Evolutionary conservation across 2,888 invertebrate genomes (phyloP).

Genomic region (Onchidella celtica): DNA sequence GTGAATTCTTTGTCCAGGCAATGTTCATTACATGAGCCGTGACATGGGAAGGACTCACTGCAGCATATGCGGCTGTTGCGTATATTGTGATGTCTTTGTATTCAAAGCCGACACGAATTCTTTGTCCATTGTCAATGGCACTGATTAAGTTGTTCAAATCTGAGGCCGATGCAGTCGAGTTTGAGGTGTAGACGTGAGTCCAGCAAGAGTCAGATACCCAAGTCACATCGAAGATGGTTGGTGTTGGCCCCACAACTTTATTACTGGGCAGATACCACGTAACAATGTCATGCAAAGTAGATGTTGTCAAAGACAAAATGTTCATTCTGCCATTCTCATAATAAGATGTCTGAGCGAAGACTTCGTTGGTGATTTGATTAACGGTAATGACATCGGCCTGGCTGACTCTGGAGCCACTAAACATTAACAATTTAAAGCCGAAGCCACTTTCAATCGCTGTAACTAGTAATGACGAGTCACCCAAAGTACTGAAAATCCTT

Average conservation of each 20-base stretch:
- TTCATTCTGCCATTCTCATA: background rate
- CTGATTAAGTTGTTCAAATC: background rate
- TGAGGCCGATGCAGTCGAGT: background rate
- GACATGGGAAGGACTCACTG: background rate
- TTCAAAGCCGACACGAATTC: background rate
- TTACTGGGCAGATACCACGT: background rate
- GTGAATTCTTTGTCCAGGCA: too few species aligned
- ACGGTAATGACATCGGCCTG: background rate
- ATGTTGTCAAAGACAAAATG: background rate
- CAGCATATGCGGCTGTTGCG: background rate
- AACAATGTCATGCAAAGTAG: background rate
- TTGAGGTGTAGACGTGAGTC: background rate
- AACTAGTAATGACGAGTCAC: background rate
- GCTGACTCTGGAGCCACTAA: background rate
- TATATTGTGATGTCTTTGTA: background rate
- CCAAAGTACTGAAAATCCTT: background rate
- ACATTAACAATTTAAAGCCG: background rate
- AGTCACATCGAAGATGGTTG: background rate
- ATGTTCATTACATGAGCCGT: background rate
- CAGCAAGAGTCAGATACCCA: background rate
- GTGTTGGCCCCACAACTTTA: background rate
- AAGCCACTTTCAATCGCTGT: background rate
- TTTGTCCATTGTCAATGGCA: background rate
- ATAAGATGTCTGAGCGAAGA: background rate
- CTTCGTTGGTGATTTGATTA: background rate